Evolutionary conservation across 2,888 invertebrate species (phyloP).

Genomic region (Macropis europaea): DNA sequence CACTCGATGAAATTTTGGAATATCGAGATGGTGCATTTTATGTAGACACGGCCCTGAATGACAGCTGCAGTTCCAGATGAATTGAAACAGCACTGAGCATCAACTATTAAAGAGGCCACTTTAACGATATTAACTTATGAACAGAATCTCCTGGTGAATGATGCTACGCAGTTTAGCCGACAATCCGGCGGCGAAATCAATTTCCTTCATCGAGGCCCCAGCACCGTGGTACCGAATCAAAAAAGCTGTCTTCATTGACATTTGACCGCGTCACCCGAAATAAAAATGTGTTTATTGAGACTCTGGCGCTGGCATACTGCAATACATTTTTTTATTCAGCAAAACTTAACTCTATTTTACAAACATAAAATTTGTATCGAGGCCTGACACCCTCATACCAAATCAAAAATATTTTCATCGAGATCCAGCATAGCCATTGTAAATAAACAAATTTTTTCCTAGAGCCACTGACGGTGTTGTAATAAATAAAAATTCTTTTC

Average conservation of each 20-base stretch:
- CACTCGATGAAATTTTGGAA: too few relatives aligned
- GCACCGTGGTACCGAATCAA: neutral
- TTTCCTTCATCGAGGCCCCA: neutral
- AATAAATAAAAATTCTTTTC: too few relatives aligned
- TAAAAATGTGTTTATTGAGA: too few relatives aligned
- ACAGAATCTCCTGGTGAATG: conserved; percentile 20
- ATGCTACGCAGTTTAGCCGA: neutral
- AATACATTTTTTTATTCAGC: too few relatives aligned
- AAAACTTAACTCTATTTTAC: too few relatives aligned
- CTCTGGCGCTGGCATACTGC: too few relatives aligned
- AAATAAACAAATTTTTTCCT: too few relatives aligned
- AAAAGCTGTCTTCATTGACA: neutral
- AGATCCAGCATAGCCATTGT: too few relatives aligned
- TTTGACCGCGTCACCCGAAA: neutral
- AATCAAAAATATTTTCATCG: too few relatives aligned
- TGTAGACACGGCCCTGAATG: conserved; percentile 19
- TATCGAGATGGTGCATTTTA: neutral
- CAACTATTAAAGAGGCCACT: conserved; percentile 40
- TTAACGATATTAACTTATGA: conserved; percentile 41
- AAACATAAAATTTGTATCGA: too few relatives aligned
- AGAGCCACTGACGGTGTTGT: too few relatives aligned
- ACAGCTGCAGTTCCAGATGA: conserved; percentile 49
- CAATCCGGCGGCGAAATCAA: conserved; percentile 13
- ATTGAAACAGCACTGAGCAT: conserved; percentile 35
- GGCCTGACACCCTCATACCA: too few relatives aligned